Percentiles rank a stretch among this genome's conserved stretches.
phyloP scores from a whole-genome alignment of 2,797 vertebrate genomes.

The Chelon auratus region DNA sequence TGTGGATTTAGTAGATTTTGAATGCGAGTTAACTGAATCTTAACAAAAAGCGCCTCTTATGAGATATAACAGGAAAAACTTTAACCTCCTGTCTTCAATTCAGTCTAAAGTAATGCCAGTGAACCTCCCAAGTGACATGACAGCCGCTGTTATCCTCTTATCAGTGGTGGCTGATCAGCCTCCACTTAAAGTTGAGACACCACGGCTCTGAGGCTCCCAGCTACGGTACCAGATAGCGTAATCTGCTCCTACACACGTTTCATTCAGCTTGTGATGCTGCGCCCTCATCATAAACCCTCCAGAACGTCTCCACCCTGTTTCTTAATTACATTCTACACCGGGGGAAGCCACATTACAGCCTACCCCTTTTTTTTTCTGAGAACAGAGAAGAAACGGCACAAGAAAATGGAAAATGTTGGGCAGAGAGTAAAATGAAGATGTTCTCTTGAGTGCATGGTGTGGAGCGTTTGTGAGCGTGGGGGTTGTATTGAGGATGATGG shows the following conservation, averaged over 20 bases:
- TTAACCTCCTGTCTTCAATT: slow-evolving; percentile 1
- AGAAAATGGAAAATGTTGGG: slow-evolving; percentile 34
- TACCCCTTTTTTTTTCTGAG: slow-evolving; percentile 22
- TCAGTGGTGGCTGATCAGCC: slow-evolving; percentile 25
- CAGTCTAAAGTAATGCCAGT: slow-evolving; percentile 1
- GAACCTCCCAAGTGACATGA: slow-evolving; percentile 3
- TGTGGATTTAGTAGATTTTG: slow-evolving; percentile 19
- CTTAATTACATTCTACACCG: slow-evolving; percentile 64
- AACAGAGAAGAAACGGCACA: slow-evolving; percentile 30
- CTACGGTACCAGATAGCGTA: slow-evolving; percentile 27
- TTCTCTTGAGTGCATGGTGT: slow-evolving; percentile 33
- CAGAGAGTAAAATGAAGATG: slow-evolving; percentile 51
- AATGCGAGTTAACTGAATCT: slow-evolving; percentile 7
- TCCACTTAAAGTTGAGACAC: slow-evolving; percentile 25
- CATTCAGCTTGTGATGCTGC: slow-evolving; percentile 48
- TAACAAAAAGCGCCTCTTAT: slow-evolving; percentile 2
- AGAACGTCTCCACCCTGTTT: slow-evolving; percentile 49
- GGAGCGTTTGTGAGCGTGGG: slow-evolving; percentile 23
- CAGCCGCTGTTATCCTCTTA: background rate
- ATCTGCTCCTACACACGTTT: slow-evolving; percentile 60
- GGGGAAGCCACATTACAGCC: slow-evolving; percentile 49
- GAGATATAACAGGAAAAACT: background rate
- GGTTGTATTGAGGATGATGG: slow-evolving; percentile 48
- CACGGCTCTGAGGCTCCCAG: slow-evolving; percentile 12
- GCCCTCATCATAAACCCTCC: slow-evolving; percentile 30